These are phyloP conservation scores for Dascillus cervinus DNA, from an alignment of 2,888 invertebrate species.

Conservation along the genomic window DNA sequence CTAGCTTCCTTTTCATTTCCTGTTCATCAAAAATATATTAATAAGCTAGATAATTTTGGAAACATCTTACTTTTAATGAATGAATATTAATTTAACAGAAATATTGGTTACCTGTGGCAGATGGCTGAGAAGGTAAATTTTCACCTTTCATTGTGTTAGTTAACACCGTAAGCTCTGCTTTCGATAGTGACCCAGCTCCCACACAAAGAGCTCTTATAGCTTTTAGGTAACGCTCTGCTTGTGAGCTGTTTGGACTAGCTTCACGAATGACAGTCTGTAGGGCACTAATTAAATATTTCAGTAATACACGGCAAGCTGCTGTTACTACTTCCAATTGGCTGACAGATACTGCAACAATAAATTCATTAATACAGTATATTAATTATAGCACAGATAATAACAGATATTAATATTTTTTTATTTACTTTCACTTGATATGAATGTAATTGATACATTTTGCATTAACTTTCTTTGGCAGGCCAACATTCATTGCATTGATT, in stretches of 20 bases:
- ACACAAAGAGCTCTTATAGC: slow-evolving; percentile 67
- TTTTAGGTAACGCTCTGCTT: slow-evolving; percentile 51
- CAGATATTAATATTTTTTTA: slow-evolving; percentile 1
- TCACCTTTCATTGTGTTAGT: slow-evolving; percentile 69
- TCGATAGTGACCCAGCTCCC: slow-evolving; percentile 60
- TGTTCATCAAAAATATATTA: no score
- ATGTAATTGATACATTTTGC: no score
- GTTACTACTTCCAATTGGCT: slow-evolving; percentile 59
- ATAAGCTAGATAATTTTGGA: no score
- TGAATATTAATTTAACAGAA: slow-evolving; percentile 2
- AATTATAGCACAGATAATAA: not conserved
- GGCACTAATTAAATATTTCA: slow-evolving; percentile 52
- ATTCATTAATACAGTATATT: slow-evolving; percentile 1
- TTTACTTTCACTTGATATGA: no score
- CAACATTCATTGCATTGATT: no score
- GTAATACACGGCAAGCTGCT: slow-evolving; percentile 60
- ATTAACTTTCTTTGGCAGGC: no score
- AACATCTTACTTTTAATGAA: slow-evolving; percentile 6
- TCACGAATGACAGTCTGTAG: slow-evolving; percentile 32
- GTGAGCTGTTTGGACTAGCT: slow-evolving; percentile 30
- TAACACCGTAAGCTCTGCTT: slow-evolving; percentile 68
- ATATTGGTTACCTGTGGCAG: slow-evolving; percentile 37
- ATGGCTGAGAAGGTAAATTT: slow-evolving; percentile 48
- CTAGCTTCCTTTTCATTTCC: slow-evolving; percentile 46
- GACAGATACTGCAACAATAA: slow-evolving; percentile 51